Evolutionary conservation across 2,113 vertebrate genomes (phyloP).

Genomic region (Mirza zaza): DNA sequence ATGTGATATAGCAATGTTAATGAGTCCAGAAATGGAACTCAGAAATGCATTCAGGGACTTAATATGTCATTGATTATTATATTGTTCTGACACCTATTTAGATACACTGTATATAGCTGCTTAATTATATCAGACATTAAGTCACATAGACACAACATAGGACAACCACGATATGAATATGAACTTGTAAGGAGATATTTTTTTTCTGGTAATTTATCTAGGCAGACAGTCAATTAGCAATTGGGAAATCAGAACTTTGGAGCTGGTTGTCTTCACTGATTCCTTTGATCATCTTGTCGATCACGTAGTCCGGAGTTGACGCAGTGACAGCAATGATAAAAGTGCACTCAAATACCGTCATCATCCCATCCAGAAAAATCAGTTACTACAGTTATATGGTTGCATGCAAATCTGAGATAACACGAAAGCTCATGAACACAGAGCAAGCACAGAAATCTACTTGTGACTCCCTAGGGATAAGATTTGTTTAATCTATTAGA

Average conservation of each 20-base stretch:
- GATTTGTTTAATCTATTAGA: slow-evolving; percentile 45
- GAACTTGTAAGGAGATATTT: slow-evolving; percentile 13
- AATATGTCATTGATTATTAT: neutral
- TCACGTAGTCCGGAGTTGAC: slow-evolving; percentile 14
- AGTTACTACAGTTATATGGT: neutral
- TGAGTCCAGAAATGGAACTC: slow-evolving; percentile 9
- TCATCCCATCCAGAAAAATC: slow-evolving; percentile 35
- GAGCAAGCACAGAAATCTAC: slow-evolving; percentile 25
- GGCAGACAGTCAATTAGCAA: neutral
- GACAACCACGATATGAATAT: neutral
- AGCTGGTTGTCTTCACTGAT: slow-evolving; percentile 29
- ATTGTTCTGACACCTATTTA: neutral
- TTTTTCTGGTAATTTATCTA: neutral
- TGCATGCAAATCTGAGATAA: slow-evolving; percentile 55
- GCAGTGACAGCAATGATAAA: neutral
- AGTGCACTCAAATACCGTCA: neutral
- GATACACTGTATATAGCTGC: neutral
- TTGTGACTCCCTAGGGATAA: slow-evolving; percentile 31
- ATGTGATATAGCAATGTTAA: neutral
- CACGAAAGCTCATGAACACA: slow-evolving; percentile 1
- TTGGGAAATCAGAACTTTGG: neutral
- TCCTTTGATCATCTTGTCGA: slow-evolving; percentile 37
- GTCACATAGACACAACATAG: slow-evolving; percentile 31
- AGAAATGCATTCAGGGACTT: neutral
- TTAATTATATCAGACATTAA: slow-evolving; percentile 29